Conservation (phyloP, 2,797 vertebrate species). For the Sibirionetta formosa region DNA sequence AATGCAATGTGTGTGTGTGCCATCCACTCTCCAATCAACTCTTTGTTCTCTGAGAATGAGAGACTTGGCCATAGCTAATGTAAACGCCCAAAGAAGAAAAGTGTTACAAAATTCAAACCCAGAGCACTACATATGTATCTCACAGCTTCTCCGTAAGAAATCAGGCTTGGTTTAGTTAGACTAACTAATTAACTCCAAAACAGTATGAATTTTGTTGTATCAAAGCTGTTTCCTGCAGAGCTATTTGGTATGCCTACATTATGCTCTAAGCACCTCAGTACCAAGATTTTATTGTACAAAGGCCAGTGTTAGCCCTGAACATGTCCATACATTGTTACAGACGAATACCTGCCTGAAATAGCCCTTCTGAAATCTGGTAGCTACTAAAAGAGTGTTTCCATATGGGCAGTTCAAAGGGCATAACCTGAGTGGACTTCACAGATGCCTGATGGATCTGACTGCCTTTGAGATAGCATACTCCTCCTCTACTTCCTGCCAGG, state of each 20-base stretch:
- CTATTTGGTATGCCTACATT: background rate
- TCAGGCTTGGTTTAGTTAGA: background rate
- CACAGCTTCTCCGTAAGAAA: background rate
- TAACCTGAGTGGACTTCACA: background rate
- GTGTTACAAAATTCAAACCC: background rate
- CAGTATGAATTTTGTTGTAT: background rate
- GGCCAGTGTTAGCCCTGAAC: background rate
- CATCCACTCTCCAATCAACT: background rate
- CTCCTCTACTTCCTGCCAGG: background rate
- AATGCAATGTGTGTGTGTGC: background rate
- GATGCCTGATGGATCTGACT: background rate
- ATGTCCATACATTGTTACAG: background rate
- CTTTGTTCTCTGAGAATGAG: background rate
- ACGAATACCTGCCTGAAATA: background rate
- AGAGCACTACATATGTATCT: background rate
- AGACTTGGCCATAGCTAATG: background rate
- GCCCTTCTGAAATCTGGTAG: background rate
- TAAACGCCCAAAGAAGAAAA: constrained; percentile 1
- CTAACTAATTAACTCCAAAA: background rate
- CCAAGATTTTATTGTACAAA: background rate
- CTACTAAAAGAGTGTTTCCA: background rate
- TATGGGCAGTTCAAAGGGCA: background rate
- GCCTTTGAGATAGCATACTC: background rate
- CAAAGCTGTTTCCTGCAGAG: background rate
- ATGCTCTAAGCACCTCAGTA: background rate